Conservation (phyloP, 2,113 vertebrate species). For the Dipodomys merriami region DNA sequence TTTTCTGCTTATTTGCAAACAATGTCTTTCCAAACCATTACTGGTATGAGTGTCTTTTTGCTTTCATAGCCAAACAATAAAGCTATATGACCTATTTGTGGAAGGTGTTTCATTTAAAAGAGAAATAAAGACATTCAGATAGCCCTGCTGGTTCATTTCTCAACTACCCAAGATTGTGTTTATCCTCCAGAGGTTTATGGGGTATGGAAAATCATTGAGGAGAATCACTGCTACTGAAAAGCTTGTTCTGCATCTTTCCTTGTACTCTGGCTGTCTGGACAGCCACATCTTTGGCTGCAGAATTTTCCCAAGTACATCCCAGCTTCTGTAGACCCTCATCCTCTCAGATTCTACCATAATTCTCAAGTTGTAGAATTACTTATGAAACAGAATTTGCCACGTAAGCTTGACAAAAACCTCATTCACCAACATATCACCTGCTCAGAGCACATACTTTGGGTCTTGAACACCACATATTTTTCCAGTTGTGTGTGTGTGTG, state of each 20-base stretch:
- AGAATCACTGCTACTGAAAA: background rate
- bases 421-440: background rate
- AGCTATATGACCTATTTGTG: background rate
- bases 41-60: background rate
- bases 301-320: background rate
- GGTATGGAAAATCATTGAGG: background rate
- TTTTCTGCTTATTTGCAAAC: constrained; percentile 31
- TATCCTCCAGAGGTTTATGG: background rate
- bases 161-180: background rate
- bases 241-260: rapidly evolving
- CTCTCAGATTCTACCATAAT: background rate
- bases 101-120: background rate
- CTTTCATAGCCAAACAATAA: constrained; percentile 1
- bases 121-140: background rate
- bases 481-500: too few relatives aligned
- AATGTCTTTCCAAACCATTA: constrained; percentile 23
- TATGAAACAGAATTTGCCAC: rapidly evolving
- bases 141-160: background rate
- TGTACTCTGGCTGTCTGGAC: background rate
- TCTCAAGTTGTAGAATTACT: background rate
- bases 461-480: background rate
- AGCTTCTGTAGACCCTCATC: background rate
- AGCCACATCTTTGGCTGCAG: background rate
- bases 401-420: too few relatives aligned
- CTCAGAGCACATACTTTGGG: background rate